A percentile compares a stretch with the other conserved stretches of the same genome.
These are phyloP conservation scores for Lichenostomus cassidix DNA, from an alignment of 2,113 vertebrate species.

Conservation along the genomic window DNA sequence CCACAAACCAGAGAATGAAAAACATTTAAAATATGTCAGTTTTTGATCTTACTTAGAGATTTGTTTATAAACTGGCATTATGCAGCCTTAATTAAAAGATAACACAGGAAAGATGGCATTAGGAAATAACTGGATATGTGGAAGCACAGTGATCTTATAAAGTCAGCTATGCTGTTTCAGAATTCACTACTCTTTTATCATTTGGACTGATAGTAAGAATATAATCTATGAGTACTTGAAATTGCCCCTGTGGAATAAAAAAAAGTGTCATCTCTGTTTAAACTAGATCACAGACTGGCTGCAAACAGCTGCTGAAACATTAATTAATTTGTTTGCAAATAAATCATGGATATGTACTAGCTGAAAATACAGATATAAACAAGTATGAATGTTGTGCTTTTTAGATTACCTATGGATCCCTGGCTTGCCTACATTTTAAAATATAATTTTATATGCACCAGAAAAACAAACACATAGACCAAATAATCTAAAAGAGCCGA, in stretches of 20 bases:
- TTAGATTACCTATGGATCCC: constrained; percentile 49
- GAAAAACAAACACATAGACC: constrained; percentile 28
- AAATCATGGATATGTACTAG: constrained; percentile 75
- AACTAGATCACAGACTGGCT: constrained; percentile 77
- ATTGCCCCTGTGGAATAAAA: constrained; percentile 73
- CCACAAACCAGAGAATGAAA: constrained; percentile 69
- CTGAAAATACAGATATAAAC: constrained; percentile 74
- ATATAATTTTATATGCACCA: neutral
- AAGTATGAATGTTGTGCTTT: constrained; percentile 56
- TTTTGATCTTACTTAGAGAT: constrained; percentile 76
- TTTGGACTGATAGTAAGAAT: constrained; percentile 68
- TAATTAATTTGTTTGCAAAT: constrained; percentile 87
- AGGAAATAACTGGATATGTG: constrained; percentile 44
- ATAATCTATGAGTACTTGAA: constrained; percentile 71
- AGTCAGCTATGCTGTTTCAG: constrained; percentile 67
- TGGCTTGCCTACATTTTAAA: constrained; percentile 40
- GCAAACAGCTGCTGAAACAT: constrained; percentile 82
- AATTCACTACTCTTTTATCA: constrained; percentile 71
- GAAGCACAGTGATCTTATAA: constrained; percentile 59
- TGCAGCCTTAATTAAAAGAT: constrained; percentile 76
- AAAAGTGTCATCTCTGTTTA: constrained; percentile 77
- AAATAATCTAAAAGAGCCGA: constrained; percentile 3
- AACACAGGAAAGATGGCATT: constrained; percentile 62
- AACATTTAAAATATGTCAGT: constrained; percentile 70
- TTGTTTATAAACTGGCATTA: constrained; percentile 77